A percentile compares a stretch with the other conserved stretches of the same genome.
Conservation (phyloP, 2,888 invertebrate genomes). For the Synergus japonicus region DNA sequence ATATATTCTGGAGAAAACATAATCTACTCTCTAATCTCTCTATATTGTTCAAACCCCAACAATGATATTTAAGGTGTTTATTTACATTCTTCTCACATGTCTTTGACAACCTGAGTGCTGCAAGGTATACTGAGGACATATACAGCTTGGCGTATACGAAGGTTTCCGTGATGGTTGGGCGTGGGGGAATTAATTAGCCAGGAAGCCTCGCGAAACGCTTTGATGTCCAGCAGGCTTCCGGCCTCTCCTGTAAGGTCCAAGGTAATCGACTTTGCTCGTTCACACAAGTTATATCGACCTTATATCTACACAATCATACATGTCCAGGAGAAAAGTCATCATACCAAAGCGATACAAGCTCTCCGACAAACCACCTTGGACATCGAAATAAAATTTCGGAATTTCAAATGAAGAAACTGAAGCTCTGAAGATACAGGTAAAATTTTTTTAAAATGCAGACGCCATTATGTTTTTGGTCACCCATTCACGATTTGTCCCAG, state of each 20-base stretch:
- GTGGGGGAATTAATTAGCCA: constrained; percentile 46
- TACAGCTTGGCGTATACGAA: neutral
- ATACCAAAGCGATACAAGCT: neutral
- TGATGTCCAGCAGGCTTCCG: constrained; percentile 74
- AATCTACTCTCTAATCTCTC: too few species aligned
- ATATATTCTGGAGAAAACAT: too few species aligned
- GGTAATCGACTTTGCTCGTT: constrained; percentile 71
- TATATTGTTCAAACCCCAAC: too few species aligned
- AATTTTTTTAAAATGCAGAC: too few species aligned
- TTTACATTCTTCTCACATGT: neutral
- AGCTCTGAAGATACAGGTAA: too few species aligned
- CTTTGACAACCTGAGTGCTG: constrained; percentile 25
- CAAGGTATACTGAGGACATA: constrained; percentile 24
- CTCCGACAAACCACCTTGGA: neutral
- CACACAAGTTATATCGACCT: constrained; percentile 48
- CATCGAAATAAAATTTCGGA: neutral
- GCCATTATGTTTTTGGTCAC: too few species aligned
- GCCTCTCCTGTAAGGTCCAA: constrained; percentile 66
- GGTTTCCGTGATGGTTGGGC: constrained; percentile 17
- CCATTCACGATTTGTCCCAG: too few species aligned
- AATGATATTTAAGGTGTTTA: too few species aligned
- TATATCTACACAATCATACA: neutral
- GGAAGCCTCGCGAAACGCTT: constrained; percentile 72
- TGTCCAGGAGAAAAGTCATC: neutral
- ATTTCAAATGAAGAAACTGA: neutral